These are phyloP conservation scores for Sorex maritimensis DNA, from an alignment of 2,797 vertebrate species.

Conservation along the genomic window DNA sequence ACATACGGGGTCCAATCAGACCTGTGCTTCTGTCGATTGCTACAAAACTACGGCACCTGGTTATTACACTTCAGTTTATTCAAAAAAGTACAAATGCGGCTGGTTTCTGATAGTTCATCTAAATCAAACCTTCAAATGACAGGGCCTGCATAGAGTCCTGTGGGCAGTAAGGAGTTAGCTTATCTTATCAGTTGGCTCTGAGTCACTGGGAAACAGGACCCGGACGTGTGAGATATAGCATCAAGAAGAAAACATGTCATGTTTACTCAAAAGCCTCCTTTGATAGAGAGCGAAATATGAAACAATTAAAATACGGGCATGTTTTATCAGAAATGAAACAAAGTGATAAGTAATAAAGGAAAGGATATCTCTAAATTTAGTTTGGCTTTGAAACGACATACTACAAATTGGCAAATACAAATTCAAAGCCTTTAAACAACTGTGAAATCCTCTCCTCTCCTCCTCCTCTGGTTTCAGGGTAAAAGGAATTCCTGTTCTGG, in stretches of 20 bases:
- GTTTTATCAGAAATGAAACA: conserved; percentile 46
- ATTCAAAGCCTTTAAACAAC: conserved; percentile 16
- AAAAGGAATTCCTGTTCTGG: neutral
- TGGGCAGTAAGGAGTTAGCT: neutral
- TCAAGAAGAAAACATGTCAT: neutral
- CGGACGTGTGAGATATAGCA: neutral
- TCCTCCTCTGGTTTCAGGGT: neutral
- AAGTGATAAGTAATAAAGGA: neutral
- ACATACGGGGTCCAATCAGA: neutral
- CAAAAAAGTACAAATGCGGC: conserved; percentile 17
- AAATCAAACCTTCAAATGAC: conserved; percentile 9
- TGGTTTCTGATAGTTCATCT: neutral
- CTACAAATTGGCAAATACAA: neutral
- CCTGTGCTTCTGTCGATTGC: conserved; percentile 4
- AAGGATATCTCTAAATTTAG: neutral
- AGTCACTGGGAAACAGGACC: conserved; percentile 4
- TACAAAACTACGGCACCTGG: neutral
- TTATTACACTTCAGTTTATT: neutral
- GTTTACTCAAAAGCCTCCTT: conserved; percentile 32
- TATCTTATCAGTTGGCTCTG: neutral
- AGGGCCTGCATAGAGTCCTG: neutral
- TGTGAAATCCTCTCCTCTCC: neutral
- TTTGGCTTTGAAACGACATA: neutral
- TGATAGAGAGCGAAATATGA: conserved; percentile 7
- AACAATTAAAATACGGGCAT: neutral